Conservation (phyloP, 2,113 vertebrate genomes). For the Zosterops japonicus region DNA sequence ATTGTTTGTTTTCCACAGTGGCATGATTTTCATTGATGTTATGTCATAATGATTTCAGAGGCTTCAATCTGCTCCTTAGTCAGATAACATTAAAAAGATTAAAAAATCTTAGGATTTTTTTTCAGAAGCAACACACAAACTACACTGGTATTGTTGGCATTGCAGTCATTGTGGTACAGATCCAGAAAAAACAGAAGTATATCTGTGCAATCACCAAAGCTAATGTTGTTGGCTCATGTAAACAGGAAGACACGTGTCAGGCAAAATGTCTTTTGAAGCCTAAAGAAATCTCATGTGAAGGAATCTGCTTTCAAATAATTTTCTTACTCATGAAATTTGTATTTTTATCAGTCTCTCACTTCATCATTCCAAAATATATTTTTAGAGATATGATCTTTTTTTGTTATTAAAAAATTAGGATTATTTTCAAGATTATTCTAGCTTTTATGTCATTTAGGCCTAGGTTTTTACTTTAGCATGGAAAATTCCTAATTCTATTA, state of each 20-base stretch:
- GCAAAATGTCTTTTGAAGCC: background rate
- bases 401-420: background rate
- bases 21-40: background rate
- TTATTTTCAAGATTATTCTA: background rate
- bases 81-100: background rate
- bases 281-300: background rate
- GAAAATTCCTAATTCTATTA: background rate
- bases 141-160: background rate
- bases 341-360: background rate
- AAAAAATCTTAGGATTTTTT: background rate
- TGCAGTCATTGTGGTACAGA: background rate
- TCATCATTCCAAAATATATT: background rate
- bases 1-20: background rate
- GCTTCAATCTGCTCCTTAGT: background rate
- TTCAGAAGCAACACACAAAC: background rate
- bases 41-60: background rate
- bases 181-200: slow-evolving; percentile 7
- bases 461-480: background rate
- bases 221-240: background rate
- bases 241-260: background rate
- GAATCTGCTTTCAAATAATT: background rate
- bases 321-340: background rate
- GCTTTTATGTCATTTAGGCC: background rate
- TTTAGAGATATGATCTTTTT: background rate
- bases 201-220: background rate